Evolutionary conservation across 2,113 vertebrate genomes (phyloP).

Genomic region (Malurus cyaneus): DNA sequence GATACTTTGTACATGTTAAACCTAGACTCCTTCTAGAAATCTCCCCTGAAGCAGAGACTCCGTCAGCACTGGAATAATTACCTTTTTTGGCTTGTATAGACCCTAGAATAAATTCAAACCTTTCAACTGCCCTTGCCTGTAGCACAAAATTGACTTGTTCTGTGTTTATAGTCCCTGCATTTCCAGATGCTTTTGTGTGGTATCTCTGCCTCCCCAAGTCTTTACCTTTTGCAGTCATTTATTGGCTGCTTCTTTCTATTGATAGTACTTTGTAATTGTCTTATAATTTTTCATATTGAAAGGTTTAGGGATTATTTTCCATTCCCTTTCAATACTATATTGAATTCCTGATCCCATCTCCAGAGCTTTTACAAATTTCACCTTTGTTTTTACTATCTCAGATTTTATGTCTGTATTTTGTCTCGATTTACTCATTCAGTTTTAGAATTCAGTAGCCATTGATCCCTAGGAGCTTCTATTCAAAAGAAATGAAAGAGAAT

Average conservation of each 20-base stretch:
- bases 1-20: not conserved
- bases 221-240: not conserved
- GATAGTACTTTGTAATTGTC: not conserved
- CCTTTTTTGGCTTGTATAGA: not conserved
- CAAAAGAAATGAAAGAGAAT: not conserved
- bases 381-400: not conserved
- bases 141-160: not conserved
- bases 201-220: not conserved
- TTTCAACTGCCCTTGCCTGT: rapidly evolving
- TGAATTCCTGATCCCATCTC: not conserved
- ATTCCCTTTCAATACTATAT: not conserved
- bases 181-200: not conserved
- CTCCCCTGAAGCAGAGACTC: not conserved
- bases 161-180: not conserved
- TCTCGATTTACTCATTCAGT: not conserved
- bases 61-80: not conserved
- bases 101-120: not conserved
- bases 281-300: not conserved
- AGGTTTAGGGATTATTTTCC: no score
- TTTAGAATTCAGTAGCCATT: not conserved
- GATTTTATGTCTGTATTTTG: not conserved
- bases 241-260: not conserved
- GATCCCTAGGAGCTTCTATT: not conserved
- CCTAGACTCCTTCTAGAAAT: not conserved
- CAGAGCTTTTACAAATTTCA: not conserved